phyloP scores from a whole-genome alignment of 2,113 vertebrate genomes.

The Hippocampus comes region DNA sequence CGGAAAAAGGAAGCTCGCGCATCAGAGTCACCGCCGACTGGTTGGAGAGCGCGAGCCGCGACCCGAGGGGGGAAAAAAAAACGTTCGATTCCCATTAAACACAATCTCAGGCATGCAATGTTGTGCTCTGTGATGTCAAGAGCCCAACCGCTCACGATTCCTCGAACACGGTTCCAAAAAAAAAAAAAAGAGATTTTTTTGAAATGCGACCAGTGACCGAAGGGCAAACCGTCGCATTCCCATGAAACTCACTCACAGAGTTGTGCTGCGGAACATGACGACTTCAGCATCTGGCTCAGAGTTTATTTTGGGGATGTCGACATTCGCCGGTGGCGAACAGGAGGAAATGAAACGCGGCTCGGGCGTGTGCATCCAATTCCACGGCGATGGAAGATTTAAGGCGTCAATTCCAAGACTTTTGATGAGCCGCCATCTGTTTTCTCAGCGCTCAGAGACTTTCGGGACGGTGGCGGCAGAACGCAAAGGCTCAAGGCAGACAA shows the following conservation, averaged over 20 bases:
- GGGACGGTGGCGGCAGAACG: neutral
- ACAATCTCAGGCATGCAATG: neutral
- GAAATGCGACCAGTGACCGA: neutral
- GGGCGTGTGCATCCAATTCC: constrained; percentile 2
- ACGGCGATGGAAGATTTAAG: constrained; percentile 6
- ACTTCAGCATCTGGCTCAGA: neutral
- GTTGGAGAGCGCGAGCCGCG: neutral
- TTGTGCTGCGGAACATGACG: neutral
- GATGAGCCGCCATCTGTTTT: neutral
- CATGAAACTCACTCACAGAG: neutral
- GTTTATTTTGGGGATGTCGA: constrained; percentile 14
- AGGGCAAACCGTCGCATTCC: neutral
- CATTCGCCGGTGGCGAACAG: neutral
- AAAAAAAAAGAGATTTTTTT: no score
- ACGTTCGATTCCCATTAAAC: neutral
- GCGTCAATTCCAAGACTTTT: neutral
- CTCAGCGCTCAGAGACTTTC: neutral
- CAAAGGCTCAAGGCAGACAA: neutral
- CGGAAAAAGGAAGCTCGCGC: neutral
- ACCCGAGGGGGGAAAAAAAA: neutral
- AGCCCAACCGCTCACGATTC: no score
- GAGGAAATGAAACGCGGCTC: constrained; percentile 13
- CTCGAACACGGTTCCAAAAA: no score
- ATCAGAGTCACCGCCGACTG: neutral
- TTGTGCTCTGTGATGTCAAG: neutral